Evolutionary conservation across 2,797 vertebrate species (phyloP), one percentile per base, ranked within the genome.

Genomic region (Halcyon badia): DNA sequence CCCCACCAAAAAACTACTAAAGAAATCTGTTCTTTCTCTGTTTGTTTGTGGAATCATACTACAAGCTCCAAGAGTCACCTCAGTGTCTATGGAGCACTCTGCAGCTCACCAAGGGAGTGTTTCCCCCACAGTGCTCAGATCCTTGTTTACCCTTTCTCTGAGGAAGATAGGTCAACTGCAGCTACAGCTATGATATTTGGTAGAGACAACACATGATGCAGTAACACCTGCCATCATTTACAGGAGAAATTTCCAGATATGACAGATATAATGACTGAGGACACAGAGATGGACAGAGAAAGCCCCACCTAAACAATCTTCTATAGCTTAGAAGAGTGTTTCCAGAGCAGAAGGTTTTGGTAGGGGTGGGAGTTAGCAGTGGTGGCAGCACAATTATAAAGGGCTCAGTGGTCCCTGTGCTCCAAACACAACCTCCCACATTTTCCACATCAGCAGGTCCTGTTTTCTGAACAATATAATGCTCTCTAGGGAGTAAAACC

Each of bases 141-240:
- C 20, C 11, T 8, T 49, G 9, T 60, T 84, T 46, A 51, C 9
- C 2, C 4, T 56, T 71, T 48, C 56, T 76, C 51, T 42, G 33
- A 73, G 58, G 20, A 64, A 72, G 3, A 10, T 17, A 33, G 31
- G 25, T 49, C 44, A 77, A 41, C 37, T 37, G 39, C 31, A 65
- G 8, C 33, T 46, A 33, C 17, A 69, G 71, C 14, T 7, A 12
- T 28, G 24, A 5, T 12, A 37, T 54, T 81, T 49, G 12, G 17
- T 77, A 69, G 26, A 70, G 35, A 46, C 42, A 61, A 25, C 22
- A 56, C 1, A 4, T 25, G 10, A 21, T 69, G 31, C 46, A 64
- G 30, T 46, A 75, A 54, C 58, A 33, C 26, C 11, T 49, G 20
- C 28, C 30, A 18, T 19, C 0, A 0, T 35, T 54, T 64, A 66